Base-by-base conservation (phyloP, 2,797 vertebrate genomes). In the Borostomias antarcticus region DNA sequence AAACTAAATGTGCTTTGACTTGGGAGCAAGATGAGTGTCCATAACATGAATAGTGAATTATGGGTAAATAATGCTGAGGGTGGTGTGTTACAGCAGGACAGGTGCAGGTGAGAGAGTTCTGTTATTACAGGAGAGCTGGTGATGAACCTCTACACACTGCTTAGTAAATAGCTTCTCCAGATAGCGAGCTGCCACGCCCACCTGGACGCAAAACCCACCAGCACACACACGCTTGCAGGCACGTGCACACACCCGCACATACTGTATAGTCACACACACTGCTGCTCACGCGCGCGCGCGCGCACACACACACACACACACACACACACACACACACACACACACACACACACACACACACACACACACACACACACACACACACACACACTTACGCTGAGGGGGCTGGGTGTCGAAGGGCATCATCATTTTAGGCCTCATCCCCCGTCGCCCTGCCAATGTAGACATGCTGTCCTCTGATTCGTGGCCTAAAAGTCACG, bases 371-470 rank as follows among this genome's bases (percentile, higher is more conserved):
- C 50, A 25, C 62, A 52, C 60, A 57, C 64, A 58, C 50, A 5
- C 63, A 43, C 59, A 70, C 76, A 72, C 59, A 81, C 81, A 98
- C 97, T 96, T 96, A 99, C 97, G 97, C 89, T 98, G 97, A 80
- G 97, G 97, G 1, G 97, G 97, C 70, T 98, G 97, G 10, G 95
- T 92, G 78, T 99, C 97, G 92, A 99, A 99, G 61, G 97, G 97
- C 97, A 99, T 98, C 97, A 98, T 98, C 95, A 99, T 99, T 95
- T 98, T 99, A 88, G 97, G 96, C 85, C 97, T 95, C 95, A 98
- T 96, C 80, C 96, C 96, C 62, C 97, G 94, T 32, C 97, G 95
- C 80, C 96, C 96, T 66, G 95, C 95, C 88, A 98, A 90, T 23
- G 97, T 95, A 73, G 97, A 98, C 93, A 98, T 95, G 93, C 95